Percentiles rank a stretch among this genome's conserved stretches.
These are phyloP conservation scores for Trileptium ribeirensis DNA, from an alignment of 2,888 invertebrate genomes.

Conservation along the genomic window DNA sequence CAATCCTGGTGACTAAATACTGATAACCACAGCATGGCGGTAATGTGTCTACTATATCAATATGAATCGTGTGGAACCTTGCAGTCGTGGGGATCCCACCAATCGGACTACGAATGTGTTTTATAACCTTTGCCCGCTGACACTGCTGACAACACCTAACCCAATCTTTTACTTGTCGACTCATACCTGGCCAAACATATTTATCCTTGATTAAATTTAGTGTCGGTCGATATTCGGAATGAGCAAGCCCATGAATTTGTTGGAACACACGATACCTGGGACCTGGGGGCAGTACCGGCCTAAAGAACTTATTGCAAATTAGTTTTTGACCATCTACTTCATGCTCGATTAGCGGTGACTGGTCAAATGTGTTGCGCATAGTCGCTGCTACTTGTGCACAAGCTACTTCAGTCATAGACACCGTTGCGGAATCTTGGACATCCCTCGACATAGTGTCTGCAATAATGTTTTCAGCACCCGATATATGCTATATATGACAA, in stretches of 20 bases:
- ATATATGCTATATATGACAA: background rate
- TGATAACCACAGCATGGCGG: constrained; percentile 1
- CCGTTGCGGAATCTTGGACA: background rate
- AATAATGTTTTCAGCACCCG: constrained; percentile 2
- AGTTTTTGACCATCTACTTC: background rate
- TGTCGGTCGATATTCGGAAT: background rate
- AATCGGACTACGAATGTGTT: background rate
- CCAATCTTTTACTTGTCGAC: background rate
- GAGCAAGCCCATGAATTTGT: background rate
- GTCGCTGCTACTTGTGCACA: background rate
- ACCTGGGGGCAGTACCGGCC: background rate
- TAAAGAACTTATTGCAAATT: background rate
- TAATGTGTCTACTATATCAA: constrained; percentile 12
- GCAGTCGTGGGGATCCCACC: constrained; percentile 3
- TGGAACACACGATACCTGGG: background rate
- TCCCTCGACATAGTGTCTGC: background rate
- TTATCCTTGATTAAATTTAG: background rate
- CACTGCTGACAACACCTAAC: constrained; percentile 4
- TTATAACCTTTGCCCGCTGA: background rate
- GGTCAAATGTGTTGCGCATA: background rate
- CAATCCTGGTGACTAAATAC: constrained; percentile 5
- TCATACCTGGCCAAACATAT: constrained; percentile 7
- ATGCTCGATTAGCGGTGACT: background rate
- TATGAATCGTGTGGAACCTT: constrained; percentile 6
- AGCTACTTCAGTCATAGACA: background rate